A percentile compares a stretch with the other conserved stretches of the same genome.
phyloP scores from a whole-genome alignment of 1,140 invertebrate genomes.

The Tribolium castaneum region DNA sequence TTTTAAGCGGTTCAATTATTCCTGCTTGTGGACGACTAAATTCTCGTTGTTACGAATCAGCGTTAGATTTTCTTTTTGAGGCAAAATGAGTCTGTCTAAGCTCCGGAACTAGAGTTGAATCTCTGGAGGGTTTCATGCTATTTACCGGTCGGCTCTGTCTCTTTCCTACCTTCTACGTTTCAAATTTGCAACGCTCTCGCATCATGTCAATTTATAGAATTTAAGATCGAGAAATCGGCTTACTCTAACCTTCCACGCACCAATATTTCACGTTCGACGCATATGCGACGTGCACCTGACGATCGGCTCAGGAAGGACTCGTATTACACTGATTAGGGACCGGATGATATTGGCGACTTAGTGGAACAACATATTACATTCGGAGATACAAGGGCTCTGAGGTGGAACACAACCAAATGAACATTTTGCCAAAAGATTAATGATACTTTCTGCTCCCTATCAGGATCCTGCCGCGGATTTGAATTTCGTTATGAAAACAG shows the following conservation, averaged over 20 bases:
- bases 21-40: neutral
- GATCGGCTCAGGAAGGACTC: conserved; percentile 10
- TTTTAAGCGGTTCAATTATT: neutral
- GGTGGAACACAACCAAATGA: neutral
- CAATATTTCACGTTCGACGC: conserved; percentile 29
- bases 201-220: conserved; percentile 40
- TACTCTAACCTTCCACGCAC: conserved; percentile 35
- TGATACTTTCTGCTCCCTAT: too few relatives aligned
- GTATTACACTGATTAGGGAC: conserved; percentile 25
- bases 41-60: neutral
- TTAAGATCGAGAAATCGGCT: conserved; percentile 36
- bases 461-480: too few relatives aligned
- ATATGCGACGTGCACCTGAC: conserved; percentile 16
- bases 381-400: neutral
- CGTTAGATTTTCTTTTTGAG: conserved; percentile 1
- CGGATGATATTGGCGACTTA: conserved; percentile 4
- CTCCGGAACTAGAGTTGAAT: conserved; percentile 12
- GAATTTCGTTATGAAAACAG: too few relatives aligned
- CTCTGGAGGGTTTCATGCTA: conserved; percentile 9
- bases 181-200: neutral
- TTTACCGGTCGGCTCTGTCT: conserved; percentile 2
- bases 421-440: neutral
- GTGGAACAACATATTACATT: conserved; percentile 2
- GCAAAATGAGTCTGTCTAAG: conserved; percentile 26
- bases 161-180: neutral